A percentile compares a stretch with the other conserved stretches of the same genome.
Conservation (phyloP, 2,888 invertebrate species). For the Julus scandinavius region DNA sequence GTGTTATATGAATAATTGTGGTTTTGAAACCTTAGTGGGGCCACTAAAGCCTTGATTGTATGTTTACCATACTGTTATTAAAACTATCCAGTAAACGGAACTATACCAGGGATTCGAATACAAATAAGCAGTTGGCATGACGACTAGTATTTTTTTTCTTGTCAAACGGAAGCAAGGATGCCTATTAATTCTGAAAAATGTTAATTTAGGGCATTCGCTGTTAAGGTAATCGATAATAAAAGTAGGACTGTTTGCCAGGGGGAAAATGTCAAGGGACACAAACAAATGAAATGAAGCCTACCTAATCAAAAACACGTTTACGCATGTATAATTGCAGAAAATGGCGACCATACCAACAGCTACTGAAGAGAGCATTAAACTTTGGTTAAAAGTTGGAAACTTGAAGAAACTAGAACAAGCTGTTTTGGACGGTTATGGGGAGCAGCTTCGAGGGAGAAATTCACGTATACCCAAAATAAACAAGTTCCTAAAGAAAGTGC, state of each 20-base stretch:
- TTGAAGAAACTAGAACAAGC: conserved; percentile 66
- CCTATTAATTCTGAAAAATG: not conserved
- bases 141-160: not conserved
- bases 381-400: conserved; percentile 67
- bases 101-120: not conserved
- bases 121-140: not conserved
- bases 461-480: conserved; percentile 64
- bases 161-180: not conserved
- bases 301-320: not conserved
- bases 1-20: too few relatives aligned
- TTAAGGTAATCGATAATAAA: not conserved
- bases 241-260: not conserved
- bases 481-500: conserved; percentile 66
- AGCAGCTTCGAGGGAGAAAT: conserved; percentile 65
- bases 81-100: not conserved
- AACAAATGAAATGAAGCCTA: not conserved
- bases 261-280: not conserved
- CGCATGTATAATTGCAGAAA: not conserved
- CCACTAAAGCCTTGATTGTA: too few relatives aligned
- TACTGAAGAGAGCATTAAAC: conserved; percentile 64
- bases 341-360: conserved; percentile 52
- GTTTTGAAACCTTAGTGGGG: too few relatives aligned
- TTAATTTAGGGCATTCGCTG: not conserved
- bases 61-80: too few relatives aligned
- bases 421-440: conserved; percentile 67